phyloP scores from a whole-genome alignment of 2,113 vertebrate species.

The Chaenocephalus aceratus region DNA sequence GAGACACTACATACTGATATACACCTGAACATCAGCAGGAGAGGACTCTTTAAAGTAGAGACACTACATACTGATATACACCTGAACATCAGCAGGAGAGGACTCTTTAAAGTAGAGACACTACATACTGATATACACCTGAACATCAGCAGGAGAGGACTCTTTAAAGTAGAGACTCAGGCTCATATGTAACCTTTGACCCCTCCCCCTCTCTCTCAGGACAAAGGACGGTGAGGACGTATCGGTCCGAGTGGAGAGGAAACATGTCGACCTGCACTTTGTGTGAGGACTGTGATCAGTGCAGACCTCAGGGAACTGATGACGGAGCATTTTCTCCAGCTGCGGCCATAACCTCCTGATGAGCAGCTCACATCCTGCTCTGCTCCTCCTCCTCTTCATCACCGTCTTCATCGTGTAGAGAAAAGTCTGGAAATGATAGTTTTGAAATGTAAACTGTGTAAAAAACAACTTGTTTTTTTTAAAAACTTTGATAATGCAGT shows the following conservation, averaged over 20 bases:
- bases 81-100: too few relatives aligned
- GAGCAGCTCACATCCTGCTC: not conserved
- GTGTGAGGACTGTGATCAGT: constrained; percentile 81
- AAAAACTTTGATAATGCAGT: too few relatives aligned
- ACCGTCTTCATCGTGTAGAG: not conserved
- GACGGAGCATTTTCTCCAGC: accelerated
- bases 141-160: too few relatives aligned
- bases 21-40: too few relatives aligned
- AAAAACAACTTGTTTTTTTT: too few relatives aligned
- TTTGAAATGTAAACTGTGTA: too few relatives aligned
- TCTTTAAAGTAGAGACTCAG: too few relatives aligned
- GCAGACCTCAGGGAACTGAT: constrained; percentile 1
- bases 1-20: too few relatives aligned
- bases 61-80: too few relatives aligned
- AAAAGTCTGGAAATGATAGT: not conserved
- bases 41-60: too few relatives aligned
- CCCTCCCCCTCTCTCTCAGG: constrained; percentile 71
- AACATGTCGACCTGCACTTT: constrained; percentile 81
- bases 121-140: too few relatives aligned
- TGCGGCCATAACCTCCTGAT: not conserved
- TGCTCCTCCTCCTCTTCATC: constrained; percentile 36
- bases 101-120: too few relatives aligned
- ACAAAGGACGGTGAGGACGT: constrained; percentile 82
- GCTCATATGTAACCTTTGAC: not conserved
- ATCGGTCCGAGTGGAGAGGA: constrained; percentile 82